Percentiles rank a stretch among this genome's conserved stretches.
These are phyloP conservation scores for Leptobrachium ailaonicum DNA, from an alignment of 2,113 vertebrate species.

Conservation along the genomic window DNA sequence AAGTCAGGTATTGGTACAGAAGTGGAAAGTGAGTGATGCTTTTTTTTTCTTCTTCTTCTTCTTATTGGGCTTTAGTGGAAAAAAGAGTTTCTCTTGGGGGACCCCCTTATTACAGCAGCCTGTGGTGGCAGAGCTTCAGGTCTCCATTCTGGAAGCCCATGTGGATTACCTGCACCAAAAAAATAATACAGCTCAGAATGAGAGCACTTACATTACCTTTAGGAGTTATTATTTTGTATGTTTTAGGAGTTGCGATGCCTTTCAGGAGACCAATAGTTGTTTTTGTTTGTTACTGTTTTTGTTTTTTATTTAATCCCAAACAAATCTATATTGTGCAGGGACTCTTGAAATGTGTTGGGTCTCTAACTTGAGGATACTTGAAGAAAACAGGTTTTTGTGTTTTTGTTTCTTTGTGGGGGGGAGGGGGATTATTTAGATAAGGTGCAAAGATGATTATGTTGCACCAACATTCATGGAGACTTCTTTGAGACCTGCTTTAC, in stretches of 20 bases:
- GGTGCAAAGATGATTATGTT: neutral
- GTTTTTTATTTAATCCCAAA: neutral
- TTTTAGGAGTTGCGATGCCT: neutral
- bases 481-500: neutral
- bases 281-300: neutral
- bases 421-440: neutral
- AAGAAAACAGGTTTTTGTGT: neutral
- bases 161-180: neutral
- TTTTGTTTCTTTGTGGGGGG: neutral
- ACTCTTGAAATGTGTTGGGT: neutral
- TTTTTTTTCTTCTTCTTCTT: slow-evolving; percentile 60
- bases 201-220: slow-evolving; percentile 32
- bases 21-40: slow-evolving; percentile 77
- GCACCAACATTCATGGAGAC: neutral
- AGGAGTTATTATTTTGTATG: neutral
- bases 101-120: slow-evolving; percentile 46
- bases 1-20: slow-evolving; percentile 87
- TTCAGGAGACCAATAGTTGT: slow-evolving; percentile 3
- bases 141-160: neutral
- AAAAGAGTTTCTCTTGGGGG: slow-evolving; percentile 69
- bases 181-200: neutral
- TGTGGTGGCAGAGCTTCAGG: neutral
- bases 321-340: neutral
- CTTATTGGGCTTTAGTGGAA: slow-evolving; percentile 73
- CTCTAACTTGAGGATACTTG: slow-evolving; percentile 7